Conservation (phyloP, 2,797 vertebrate genomes). For the Cheirogaleus major region DNA sequence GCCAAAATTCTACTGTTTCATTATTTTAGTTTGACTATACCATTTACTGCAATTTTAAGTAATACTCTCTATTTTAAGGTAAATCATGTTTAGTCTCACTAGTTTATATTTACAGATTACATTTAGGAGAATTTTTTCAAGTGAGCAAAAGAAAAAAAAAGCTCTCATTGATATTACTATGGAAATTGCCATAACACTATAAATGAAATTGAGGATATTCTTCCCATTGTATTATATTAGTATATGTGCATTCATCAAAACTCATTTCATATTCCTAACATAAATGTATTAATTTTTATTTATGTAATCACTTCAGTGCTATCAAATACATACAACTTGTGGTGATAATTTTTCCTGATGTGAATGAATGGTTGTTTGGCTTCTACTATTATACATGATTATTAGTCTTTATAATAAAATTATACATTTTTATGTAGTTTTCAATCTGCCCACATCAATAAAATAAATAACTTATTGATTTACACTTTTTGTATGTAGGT, state of each 20-base stretch:
- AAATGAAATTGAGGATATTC: not conserved
- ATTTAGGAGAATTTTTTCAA: not conserved
- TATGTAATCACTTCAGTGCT: not conserved
- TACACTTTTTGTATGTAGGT: not conserved
- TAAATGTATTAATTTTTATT: not conserved
- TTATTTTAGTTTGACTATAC: not conserved
- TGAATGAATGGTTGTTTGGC: not conserved
- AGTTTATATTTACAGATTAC: not conserved
- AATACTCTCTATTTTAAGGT: not conserved
- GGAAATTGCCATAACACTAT: not conserved
- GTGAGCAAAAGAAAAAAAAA: not conserved
- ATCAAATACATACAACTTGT: not conserved
- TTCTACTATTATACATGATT: not conserved
- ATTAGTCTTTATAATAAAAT: not conserved
- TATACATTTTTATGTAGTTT: not conserved
- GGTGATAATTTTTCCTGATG: not conserved
- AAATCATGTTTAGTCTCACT: not conserved
- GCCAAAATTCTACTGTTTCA: too few relatives aligned
- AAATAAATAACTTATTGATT: not conserved
- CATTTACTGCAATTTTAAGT: not conserved
- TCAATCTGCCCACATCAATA: not conserved
- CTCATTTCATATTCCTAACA: not conserved
- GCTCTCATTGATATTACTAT: not conserved
- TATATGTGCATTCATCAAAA: not conserved
- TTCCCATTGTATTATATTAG: not conserved